phyloP scores from a whole-genome alignment of 2,797 vertebrate genomes.

The Pangasius larnaudii region DNA sequence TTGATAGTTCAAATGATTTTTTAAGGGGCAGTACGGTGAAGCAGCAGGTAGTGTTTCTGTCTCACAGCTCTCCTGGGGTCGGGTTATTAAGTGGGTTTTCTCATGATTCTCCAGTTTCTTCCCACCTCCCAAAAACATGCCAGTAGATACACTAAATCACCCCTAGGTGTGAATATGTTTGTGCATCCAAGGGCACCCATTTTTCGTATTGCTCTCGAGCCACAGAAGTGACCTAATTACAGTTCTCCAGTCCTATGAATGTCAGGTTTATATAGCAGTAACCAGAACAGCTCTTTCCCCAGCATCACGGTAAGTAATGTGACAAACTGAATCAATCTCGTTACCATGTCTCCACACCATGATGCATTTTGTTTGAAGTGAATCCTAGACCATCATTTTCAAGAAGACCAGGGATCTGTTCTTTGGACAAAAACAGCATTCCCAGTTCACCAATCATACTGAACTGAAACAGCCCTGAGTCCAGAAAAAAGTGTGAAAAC shows the following conservation, averaged over 20 bases:
- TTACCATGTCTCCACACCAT: neutral
- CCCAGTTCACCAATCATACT: neutral
- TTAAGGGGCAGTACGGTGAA: neutral
- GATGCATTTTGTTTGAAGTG: neutral
- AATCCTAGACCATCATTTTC: neutral
- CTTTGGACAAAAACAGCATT: neutral
- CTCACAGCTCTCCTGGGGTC: neutral
- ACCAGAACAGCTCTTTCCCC: neutral
- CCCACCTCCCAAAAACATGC: neutral
- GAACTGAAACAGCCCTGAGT: neutral
- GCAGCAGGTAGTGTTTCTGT: no score
- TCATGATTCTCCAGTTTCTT: neutral
- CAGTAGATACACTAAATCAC: neutral
- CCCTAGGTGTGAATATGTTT: neutral
- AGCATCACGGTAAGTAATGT: neutral
- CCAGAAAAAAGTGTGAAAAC: neutral
- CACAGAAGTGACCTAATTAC: conserved; percentile 2
- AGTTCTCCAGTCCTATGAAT: neutral
- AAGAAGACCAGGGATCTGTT: neutral
- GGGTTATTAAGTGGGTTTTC: neutral
- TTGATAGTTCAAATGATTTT: neutral
- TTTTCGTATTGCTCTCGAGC: neutral
- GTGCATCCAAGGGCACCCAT: neutral
- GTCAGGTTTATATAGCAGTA: neutral
- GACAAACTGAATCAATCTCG: neutral